Evolutionary conservation across 2,888 invertebrate genomes (phyloP).

Genomic region (Amphipyra tragopoginis): DNA sequence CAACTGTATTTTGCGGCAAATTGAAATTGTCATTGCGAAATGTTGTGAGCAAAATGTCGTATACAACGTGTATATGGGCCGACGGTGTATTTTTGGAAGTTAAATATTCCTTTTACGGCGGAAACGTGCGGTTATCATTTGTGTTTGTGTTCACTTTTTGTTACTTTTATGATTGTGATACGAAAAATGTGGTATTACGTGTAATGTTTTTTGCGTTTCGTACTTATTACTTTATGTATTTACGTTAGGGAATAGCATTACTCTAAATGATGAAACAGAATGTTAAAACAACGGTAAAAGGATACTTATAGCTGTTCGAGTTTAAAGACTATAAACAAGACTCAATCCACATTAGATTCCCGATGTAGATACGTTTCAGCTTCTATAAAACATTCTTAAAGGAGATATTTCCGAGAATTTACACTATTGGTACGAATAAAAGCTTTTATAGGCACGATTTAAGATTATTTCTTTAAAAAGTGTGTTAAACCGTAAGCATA

Average conservation of each 20-base stretch:
- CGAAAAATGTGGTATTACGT: constrained; percentile 38
- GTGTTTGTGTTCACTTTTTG: constrained; percentile 46
- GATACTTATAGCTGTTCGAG: too few species aligned
- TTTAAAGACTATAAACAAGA: background rate
- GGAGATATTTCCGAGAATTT: too few species aligned
- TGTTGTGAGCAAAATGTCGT: constrained; percentile 15
- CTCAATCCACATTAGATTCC: background rate
- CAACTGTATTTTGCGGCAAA: constrained; percentile 33
- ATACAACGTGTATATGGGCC: constrained; percentile 3
- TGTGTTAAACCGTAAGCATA: too few species aligned
- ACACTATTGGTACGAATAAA: too few species aligned
- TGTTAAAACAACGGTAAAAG: background rate
- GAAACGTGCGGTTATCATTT: constrained; percentile 53
- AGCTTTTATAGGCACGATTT: too few species aligned
- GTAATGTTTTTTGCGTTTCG: constrained; percentile 33
- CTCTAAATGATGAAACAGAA: constrained; percentile 1
- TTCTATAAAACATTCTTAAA: too few species aligned
- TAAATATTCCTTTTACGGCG: constrained; percentile 51
- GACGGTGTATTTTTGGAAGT: constrained; percentile 42
- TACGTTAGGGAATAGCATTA: background rate
- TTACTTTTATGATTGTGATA: constrained; percentile 46
- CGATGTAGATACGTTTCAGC: background rate
- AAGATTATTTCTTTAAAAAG: too few species aligned
- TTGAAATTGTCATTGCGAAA: constrained; percentile 44
- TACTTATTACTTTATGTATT: constrained; percentile 38